These are phyloP conservation scores for Diaprepes abbreviatus DNA, from an alignment of 2,888 invertebrate species.

Conservation along the genomic window DNA sequence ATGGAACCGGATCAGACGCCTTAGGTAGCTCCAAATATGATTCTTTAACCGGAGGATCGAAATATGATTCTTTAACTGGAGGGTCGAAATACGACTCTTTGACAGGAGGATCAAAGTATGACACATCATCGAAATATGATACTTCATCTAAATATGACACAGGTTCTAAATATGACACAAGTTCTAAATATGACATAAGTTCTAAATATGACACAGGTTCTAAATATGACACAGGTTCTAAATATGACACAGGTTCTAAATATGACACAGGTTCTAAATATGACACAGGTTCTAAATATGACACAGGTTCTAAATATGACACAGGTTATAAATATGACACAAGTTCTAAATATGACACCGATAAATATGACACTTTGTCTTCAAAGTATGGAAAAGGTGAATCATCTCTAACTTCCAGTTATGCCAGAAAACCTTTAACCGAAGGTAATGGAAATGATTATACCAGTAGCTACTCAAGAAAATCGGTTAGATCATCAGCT, in stretches of 20 bases:
- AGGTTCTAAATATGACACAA: constrained; percentile 41
- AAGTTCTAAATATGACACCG: constrained; percentile 38
- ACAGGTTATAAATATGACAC: constrained; percentile 9
- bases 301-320: constrained; percentile 38
- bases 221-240: neutral
- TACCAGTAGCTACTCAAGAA: constrained; percentile 49
- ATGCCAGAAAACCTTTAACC: constrained; percentile 52
- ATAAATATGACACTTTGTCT: constrained; percentile 42
- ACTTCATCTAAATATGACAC: constrained; percentile 24
- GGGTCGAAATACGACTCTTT: constrained; percentile 7
- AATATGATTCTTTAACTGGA: constrained; percentile 11
- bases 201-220: constrained; percentile 42
- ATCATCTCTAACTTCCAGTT: constrained; percentile 53
- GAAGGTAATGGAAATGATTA: constrained; percentile 53
- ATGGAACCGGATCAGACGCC: constrained; percentile 49
- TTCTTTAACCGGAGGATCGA: constrained; percentile 29
- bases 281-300: constrained; percentile 32
- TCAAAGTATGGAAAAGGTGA: constrained; percentile 51
- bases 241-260: constrained; percentile 21
- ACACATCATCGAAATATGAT: constrained; percentile 35
- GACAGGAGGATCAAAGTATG: constrained; percentile 42
- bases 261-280: constrained; percentile 40
- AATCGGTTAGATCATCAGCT: constrained; percentile 49
- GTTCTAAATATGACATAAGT: neutral
- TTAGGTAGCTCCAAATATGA: constrained; percentile 49